phyloP scores from a whole-genome alignment of 2,888 invertebrate genomes.

The Hypena proboscidalis region DNA sequence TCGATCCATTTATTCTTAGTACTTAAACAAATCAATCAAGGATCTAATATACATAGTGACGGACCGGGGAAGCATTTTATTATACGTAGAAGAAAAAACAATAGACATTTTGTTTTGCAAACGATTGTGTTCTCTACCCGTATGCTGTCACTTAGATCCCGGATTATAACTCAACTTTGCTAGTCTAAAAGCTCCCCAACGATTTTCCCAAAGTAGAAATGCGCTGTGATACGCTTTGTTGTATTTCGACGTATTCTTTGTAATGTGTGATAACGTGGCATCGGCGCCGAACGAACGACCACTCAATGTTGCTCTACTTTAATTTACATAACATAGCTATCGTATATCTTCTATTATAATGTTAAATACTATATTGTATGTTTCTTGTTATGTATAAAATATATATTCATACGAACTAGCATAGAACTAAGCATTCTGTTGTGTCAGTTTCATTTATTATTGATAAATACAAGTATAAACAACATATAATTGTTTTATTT shows the following conservation, averaged over 20 bases:
- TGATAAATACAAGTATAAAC: constrained; percentile 9
- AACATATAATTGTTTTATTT: neutral
- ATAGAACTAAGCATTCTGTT: constrained; percentile 33
- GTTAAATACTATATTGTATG: constrained; percentile 9
- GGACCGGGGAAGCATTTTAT: no score
- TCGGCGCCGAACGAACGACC: constrained; percentile 24
- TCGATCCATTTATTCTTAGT: no score
- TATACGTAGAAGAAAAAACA: no score
- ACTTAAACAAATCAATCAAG: no score
- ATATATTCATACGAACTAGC: constrained; percentile 19
- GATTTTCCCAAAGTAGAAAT: constrained; percentile 41
- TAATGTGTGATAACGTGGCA: constrained; percentile 11
- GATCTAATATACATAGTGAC: no score
- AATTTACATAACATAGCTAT: constrained; percentile 23
- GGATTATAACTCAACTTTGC: constrained; percentile 29
- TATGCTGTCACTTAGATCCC: no score
- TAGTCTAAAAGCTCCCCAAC: constrained; percentile 44
- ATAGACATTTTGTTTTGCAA: no score
- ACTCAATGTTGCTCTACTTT: constrained; percentile 22
- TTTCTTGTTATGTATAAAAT: constrained; percentile 25
- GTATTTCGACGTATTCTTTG: constrained; percentile 20
- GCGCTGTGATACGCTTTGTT: constrained; percentile 38
- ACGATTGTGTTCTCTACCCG: no score
- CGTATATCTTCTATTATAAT: constrained; percentile 4
- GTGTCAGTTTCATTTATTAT: constrained; percentile 28